Conservation (phyloP, 2,797 vertebrate species). For the Sebastes flavidus region DNA sequence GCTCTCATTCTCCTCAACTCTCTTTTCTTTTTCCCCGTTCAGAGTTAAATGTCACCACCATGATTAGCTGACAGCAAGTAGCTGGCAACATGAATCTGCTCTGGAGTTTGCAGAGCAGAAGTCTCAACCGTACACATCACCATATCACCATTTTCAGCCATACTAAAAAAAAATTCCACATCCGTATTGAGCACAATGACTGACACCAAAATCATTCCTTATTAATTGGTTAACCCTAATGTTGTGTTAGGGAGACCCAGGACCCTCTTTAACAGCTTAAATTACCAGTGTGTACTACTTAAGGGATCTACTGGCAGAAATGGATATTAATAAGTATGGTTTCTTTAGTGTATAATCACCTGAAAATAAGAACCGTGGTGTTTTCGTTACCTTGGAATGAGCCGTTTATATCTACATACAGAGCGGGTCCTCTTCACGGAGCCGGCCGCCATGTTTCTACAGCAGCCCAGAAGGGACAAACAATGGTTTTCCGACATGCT, state of each 20-base stretch:
- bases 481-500: no score
- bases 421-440: no score
- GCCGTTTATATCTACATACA: no score
- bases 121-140: not conserved
- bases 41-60: conserved; percentile 79
- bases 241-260: not conserved
- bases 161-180: not conserved
- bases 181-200: not conserved
- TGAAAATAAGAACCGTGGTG: no score
- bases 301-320: no score
- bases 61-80: conserved; percentile 88
- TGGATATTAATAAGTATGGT: no score
- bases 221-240: not conserved
- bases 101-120: conserved; percentile 73
- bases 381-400: no score
- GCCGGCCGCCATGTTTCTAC: no score
- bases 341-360: no score
- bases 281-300: no score
- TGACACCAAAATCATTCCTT: not conserved
- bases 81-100: conserved; percentile 76
- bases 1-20: conserved; percentile 3
- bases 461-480: no score
- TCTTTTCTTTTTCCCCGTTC: conserved; percentile 75
- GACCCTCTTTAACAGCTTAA: not conserved
- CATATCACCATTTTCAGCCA: not conserved